Conservation (phyloP, 2,888 invertebrate genomes). For the Scotopteryx bipunctaria region DNA sequence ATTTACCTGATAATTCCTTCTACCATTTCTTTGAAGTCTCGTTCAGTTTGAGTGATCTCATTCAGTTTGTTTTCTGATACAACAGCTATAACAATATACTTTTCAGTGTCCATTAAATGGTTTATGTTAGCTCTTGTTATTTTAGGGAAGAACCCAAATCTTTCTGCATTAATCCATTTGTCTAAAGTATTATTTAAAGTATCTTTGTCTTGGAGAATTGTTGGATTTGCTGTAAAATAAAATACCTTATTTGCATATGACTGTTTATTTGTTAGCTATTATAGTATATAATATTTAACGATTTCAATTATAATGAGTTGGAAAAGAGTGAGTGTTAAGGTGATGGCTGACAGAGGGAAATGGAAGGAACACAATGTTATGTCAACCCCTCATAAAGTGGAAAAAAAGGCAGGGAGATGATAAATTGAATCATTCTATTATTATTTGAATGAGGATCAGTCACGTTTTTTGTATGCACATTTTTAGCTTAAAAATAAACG, state of each 20-base stretch:
- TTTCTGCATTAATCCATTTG: slow-evolving; percentile 94
- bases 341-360: no score
- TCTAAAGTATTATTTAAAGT: slow-evolving; percentile 87
- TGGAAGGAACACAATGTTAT: no score
- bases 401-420: no score
- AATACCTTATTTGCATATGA: no score
- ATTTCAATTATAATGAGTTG: background rate
- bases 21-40: slow-evolving; percentile 92
- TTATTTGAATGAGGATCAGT: no score
- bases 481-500: no score
- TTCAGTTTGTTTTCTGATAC: slow-evolving; percentile 94
- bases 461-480: no score
- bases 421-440: no score
- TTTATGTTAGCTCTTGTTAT: slow-evolving; percentile 92
- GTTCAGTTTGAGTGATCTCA: slow-evolving; percentile 90
- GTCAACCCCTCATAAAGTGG: no score
- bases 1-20: slow-evolving; percentile 87
- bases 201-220: slow-evolving; percentile 57
- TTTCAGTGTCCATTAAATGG: slow-evolving; percentile 92
- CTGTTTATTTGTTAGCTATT: no score
- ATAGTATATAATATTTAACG: no score
- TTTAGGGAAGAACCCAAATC: slow-evolving; percentile 95
- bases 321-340: no score
- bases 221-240: slow-evolving; percentile 50
- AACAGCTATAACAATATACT: slow-evolving; percentile 93